Evolutionary conservation across 2,113 vertebrate genomes (phyloP), one percentile per base, ranked within the genome.

Genomic region (Plecturocebus donacophilus): DNA sequence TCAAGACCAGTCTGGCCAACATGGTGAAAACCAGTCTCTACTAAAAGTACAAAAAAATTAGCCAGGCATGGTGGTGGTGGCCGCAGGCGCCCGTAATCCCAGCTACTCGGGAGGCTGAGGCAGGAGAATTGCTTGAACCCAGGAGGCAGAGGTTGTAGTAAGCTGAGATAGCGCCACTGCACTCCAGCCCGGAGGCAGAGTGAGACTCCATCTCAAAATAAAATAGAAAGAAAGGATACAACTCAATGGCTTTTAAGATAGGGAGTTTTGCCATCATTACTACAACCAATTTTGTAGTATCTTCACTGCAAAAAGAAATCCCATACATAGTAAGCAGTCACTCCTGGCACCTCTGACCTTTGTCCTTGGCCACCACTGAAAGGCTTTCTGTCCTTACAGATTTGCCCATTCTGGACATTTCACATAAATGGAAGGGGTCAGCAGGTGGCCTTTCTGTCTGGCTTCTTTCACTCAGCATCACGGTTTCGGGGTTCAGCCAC

Each of bases 381-480:
- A 47, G 38, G 32, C 64, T 35, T 56, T 30, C 52, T 2, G 17
- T 94, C 56, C n/a, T 20, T 3, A 4, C 2, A 40, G 35, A 21
- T 40, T 35, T 76, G 84, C 47, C 32, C 5, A 0, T 71, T 35
- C 20, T 12, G 38, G 77, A 38, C 19, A 25, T 19, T 68, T 56
- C 25, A 3, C 35, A 38, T 16, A 73, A 54, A n/a, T 13, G n/a
- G 23, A 32, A 27, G 38, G 64, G 40, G 17, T 76, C 71, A 17
- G 1, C 8, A 20, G 1, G 0, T 3, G 40, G 5, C 9, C 30
- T 52, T 38, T 4, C 25, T 0, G 6, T 5, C 85, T 16, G 71
- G 40, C 9, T 49, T 40, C 85, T 47, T 70, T 30, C 40, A 11
- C 25, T 6, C 30, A 35, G 70, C 2, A 3, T 19, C 13, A n/a